phyloP scores from a whole-genome alignment of 2,797 vertebrate species.

The Fistularia commersonii region DNA sequence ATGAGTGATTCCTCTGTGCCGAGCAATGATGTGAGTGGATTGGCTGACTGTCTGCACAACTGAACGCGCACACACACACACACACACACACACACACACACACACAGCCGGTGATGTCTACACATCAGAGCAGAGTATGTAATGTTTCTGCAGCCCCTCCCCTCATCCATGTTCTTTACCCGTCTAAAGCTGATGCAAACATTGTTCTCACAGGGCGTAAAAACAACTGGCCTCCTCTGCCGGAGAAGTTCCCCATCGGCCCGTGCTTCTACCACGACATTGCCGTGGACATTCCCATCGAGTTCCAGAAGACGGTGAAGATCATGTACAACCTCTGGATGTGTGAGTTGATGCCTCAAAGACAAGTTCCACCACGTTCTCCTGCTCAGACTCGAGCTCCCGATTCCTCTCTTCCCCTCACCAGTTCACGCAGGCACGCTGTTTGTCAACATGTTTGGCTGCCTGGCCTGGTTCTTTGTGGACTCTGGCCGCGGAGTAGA shows the following conservation, averaged over 20 bases:
- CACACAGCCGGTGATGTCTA: too few relatives aligned
- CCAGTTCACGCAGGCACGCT: conserved; percentile 94
- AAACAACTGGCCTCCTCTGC: conserved; percentile 98
- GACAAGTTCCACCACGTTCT: too few relatives aligned
- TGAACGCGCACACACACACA: too few relatives aligned
- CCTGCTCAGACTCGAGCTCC: not conserved
- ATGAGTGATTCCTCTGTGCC: too few relatives aligned
- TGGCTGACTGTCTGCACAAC: too few relatives aligned
- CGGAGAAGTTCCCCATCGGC: conserved; percentile 91
- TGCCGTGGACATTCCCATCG: conserved; percentile 95
- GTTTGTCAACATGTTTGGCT: conserved; percentile 97
- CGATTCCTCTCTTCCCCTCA: conserved; percentile 8
- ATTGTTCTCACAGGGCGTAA: conserved; percentile 83
- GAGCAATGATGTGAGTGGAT: too few relatives aligned
- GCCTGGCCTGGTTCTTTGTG: conserved; percentile 97
- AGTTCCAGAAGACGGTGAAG: conserved; percentile 98
- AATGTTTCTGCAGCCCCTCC: too few relatives aligned
- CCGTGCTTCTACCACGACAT: conserved; percentile 99
- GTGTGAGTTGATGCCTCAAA: conserved; percentile 81
- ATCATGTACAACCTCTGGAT: conserved; percentile 99
- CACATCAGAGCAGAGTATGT: too few relatives aligned
- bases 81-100: too few relatives aligned
- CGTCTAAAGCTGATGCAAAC: not conserved
- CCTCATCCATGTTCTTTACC: too few relatives aligned
- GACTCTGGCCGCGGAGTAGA: conserved; percentile 87